Evolutionary conservation across 2,113 vertebrate species (phyloP).

Genomic region (Megaptera novaeangliae): DNA sequence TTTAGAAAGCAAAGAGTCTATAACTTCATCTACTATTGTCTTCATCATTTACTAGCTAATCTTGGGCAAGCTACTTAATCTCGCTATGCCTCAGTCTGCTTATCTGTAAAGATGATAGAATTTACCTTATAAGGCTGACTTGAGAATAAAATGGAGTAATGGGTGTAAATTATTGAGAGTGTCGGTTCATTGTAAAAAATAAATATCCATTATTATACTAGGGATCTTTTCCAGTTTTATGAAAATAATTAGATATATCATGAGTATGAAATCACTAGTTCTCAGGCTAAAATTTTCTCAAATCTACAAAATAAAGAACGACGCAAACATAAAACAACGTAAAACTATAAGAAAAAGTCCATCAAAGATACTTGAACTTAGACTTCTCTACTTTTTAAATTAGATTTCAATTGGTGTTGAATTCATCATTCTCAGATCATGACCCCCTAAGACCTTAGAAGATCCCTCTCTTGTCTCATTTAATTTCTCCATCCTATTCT

Average conservation of each 20-base stretch:
- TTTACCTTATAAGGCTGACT: neutral
- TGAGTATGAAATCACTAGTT: neutral
- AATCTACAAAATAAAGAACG: neutral
- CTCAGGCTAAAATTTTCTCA: neutral
- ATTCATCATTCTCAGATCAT: neutral
- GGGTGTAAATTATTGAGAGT: neutral
- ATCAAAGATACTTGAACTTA: neutral
- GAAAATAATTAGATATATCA: neutral
- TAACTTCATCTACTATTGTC: neutral
- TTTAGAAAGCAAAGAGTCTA: neutral
- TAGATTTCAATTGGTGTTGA: neutral
- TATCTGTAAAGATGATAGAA: neutral
- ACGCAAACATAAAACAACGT: neutral
- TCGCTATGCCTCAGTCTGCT: neutral
- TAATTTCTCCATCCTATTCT: neutral
- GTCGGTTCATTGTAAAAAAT: neutral
- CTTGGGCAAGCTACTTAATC: neutral
- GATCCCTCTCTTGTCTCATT: neutral
- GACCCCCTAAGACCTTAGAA: neutral
- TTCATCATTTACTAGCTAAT: neutral
- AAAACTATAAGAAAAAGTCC: neutral
- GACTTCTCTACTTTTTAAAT: neutral
- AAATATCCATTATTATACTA: neutral
- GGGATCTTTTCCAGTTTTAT: neutral
- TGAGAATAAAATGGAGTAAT: neutral